Evolutionary conservation across 2,797 vertebrate genomes (phyloP).

Genomic region (Discoglossus pictus): DNA sequence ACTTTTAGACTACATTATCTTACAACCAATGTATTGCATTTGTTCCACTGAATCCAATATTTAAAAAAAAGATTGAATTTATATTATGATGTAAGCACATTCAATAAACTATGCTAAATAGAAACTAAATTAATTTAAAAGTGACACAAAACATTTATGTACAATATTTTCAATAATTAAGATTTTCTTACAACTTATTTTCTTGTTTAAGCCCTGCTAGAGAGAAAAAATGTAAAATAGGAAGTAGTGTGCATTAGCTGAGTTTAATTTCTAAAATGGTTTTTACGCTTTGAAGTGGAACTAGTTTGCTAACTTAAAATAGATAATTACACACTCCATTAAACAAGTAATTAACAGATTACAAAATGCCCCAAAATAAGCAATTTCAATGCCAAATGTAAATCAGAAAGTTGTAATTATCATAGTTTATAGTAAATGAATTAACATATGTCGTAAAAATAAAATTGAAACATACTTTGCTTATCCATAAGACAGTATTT

Average conservation of each 20-base stretch:
- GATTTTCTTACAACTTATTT: constrained; percentile 10
- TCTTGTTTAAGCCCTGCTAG: constrained; percentile 4
- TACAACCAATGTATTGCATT: too few species aligned
- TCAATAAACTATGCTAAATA: too few species aligned
- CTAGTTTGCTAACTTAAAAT: constrained; percentile 75
- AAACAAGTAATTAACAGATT: constrained; percentile 83
- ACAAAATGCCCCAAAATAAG: constrained; percentile 71
- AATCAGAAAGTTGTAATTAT: constrained; percentile 71
- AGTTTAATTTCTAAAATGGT: constrained; percentile 68
- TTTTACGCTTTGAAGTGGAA: constrained; percentile 75
- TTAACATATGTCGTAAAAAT: constrained; percentile 68
- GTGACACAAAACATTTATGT: constrained; percentile 18
- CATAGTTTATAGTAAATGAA: constrained; percentile 72
- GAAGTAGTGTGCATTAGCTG: constrained; percentile 60
- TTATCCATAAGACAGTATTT: too few species aligned
- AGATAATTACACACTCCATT: constrained; percentile 83
- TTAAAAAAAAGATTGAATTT: too few species aligned
- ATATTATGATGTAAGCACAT: too few species aligned
- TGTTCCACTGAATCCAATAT: too few species aligned
- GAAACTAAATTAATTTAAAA: too few species aligned
- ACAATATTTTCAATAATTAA: constrained; percentile 17
- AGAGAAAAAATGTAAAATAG: constrained; percentile 16
- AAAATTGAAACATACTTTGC: constrained; percentile 52
- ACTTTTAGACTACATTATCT: too few species aligned
- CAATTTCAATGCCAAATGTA: constrained; percentile 70